Conservation (phyloP, 2,113 vertebrate genomes). For the Marmota flaviventris region DNA sequence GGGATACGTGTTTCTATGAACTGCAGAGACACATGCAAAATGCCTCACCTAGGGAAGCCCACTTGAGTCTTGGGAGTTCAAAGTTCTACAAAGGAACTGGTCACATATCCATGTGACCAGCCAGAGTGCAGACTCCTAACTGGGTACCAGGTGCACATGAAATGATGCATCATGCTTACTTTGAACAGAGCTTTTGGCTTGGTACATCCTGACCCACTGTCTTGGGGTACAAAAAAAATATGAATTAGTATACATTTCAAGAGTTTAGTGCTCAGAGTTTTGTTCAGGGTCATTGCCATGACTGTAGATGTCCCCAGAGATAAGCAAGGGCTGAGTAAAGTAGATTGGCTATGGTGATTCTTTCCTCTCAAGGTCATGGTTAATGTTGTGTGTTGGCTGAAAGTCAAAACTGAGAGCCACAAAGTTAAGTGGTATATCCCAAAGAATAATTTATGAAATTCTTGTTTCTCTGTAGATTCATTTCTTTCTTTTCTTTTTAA, state of each 20-base stretch:
- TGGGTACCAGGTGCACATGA: neutral
- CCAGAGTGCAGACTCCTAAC: neutral
- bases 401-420: neutral
- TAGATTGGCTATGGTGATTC: neutral
- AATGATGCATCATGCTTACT: neutral
- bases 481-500: neutral
- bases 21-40: neutral
- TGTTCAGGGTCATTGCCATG: neutral
- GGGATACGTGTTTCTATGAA: neutral
- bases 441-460: constrained; percentile 13
- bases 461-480: neutral
- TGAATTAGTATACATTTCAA: neutral
- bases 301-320: neutral
- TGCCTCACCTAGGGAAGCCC: neutral
- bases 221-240: neutral
- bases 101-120: neutral
- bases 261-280: neutral
- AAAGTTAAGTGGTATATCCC: neutral
- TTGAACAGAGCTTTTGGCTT: neutral
- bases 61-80: neutral
- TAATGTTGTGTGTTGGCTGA: neutral
- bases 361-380: neutral
- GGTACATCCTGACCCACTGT: neutral
- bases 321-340: neutral
- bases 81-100: neutral